Evolutionary conservation across 2,797 vertebrate species (phyloP), one percentile per base, ranked within the genome.

Genomic region (Melanotaenia nigrans): DNA sequence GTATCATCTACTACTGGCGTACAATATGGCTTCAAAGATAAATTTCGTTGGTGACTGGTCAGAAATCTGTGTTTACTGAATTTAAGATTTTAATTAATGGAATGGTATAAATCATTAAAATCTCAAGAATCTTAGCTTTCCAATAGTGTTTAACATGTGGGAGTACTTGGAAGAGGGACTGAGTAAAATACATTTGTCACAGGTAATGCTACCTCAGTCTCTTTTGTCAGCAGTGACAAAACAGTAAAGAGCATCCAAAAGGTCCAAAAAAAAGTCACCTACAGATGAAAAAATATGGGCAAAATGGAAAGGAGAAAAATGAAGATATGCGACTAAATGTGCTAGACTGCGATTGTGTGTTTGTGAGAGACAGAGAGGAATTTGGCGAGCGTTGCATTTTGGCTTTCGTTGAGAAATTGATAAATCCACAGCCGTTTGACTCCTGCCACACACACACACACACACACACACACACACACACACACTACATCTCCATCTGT

Each of bases 391-490:
- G 0, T 18, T 79, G 58, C 38, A 61, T 73, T 65, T 84, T 82
- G 84, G 85, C 78, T 78, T 86, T 83, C 77, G 57, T 36, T 79
- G 77, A 75, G 81, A 77, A 86, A 75, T 78, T 83, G 84, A 91
- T 83, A 78, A 90, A 90, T 87, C 86, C 77, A 87, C 77, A 84
- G 81, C 65, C 75, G 35, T 79, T 90, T 92, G 84, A 90, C 81
- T 91, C 76, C 79, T 88, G 85, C 82, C 86, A 90, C 67, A 86
- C 73, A 60, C n/a, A 76, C 68, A 62, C 49, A 38, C 38, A 77
- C 61, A 61, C 45, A 58, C 47, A 59, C 77, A 68, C 62, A 57
- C 33, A 60, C 69, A 76, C 73, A 12, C 59, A 42, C 33, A 67
- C 73, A 75, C 85, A 68, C 65, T 71, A 62, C 67, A 80, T 85